Evolutionary conservation across 2,888 invertebrate genomes (phyloP).

Genomic region (Eupithecia subfuscata): DNA sequence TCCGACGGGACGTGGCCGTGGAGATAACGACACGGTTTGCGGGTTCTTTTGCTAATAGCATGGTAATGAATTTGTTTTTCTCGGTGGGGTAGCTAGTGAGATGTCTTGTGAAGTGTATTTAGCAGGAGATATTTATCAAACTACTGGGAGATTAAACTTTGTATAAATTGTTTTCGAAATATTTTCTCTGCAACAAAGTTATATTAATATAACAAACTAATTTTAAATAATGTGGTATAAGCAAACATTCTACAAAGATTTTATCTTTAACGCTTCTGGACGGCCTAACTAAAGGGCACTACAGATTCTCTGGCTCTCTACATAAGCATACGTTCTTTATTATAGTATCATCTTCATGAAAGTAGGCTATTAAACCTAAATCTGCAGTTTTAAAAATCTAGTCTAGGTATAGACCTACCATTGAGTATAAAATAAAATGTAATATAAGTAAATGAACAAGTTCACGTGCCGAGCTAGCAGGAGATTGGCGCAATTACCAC

Average conservation of each 20-base stretch:
- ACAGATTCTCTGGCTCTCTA: not conserved
- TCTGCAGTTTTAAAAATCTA: not conserved
- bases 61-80: slow-evolving; percentile 21
- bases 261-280: not conserved
- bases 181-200: not conserved
- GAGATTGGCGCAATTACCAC: slow-evolving; percentile 45
- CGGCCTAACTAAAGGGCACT: not conserved
- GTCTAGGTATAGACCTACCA: not conserved
- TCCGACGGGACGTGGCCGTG: slow-evolving; percentile 55
- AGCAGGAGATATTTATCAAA: not conserved
- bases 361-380: not conserved
- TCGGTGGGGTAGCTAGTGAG: not conserved
- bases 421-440: not conserved
- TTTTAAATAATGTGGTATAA: not conserved
- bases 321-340: not conserved
- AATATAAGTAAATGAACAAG: slow-evolving; percentile 16
- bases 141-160: not conserved
- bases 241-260: not conserved
- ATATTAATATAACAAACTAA: not conserved
- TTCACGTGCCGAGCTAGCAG: slow-evolving; percentile 28
- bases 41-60: slow-evolving; percentile 25
- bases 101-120: not conserved
- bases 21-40: slow-evolving; percentile 55
- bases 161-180: not conserved
- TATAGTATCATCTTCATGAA: not conserved